Conservation (phyloP, 2,797 vertebrate genomes). For the Limosa lapponica region DNA sequence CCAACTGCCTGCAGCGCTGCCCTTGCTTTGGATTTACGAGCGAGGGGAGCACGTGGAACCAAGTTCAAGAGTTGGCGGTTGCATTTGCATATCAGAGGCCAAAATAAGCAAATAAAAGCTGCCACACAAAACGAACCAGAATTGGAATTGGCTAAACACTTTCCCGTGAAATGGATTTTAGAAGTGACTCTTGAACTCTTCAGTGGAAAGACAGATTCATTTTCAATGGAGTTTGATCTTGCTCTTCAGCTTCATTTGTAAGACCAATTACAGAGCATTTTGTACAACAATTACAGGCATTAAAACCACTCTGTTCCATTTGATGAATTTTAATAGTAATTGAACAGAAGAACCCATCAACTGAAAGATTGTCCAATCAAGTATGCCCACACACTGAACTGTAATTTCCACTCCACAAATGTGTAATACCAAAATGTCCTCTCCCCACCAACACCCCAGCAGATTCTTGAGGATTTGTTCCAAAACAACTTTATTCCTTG, state of each 20-base stretch:
- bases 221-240: constrained; percentile 75
- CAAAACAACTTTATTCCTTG: constrained; percentile 14
- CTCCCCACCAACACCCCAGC: background rate
- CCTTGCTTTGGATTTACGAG: background rate
- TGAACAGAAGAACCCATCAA: constrained; percentile 81
- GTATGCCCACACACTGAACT: constrained; percentile 76
- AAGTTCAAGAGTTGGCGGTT: constrained; percentile 17
- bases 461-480: constrained; percentile 17
- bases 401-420: constrained; percentile 71
- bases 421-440: constrained; percentile 30
- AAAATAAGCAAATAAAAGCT: constrained; percentile 71
- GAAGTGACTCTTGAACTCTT: constrained; percentile 65
- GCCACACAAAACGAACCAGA: constrained; percentile 62
- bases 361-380: constrained; percentile 76
- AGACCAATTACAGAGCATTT: constrained; percentile 82
- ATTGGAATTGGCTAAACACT: constrained; percentile 58
- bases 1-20: background rate
- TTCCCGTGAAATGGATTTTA: constrained; percentile 57
- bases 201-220: constrained; percentile 70
- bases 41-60: background rate
- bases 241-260: constrained; percentile 80
- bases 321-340: constrained; percentile 85
- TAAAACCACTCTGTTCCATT: constrained; percentile 82
- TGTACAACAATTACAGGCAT: constrained; percentile 79
- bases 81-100: constrained; percentile 68